Percentiles rank a stretch among this genome's conserved stretches.
Evolutionary conservation across 2,888 invertebrate genomes (phyloP).

Genomic region (Perdita meconis): DNA sequence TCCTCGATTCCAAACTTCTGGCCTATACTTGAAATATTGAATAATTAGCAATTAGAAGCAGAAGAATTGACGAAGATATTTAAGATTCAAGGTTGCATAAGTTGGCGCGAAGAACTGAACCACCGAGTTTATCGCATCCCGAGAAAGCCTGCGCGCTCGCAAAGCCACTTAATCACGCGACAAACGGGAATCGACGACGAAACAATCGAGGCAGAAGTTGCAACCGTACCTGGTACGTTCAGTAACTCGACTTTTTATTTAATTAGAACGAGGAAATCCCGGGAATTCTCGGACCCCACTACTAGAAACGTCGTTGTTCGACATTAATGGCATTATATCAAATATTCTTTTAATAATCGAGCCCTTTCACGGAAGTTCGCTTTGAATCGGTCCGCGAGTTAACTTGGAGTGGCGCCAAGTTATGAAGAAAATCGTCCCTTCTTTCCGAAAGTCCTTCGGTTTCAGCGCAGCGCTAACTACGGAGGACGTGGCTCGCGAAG

Average conservation of each 20-base stretch:
- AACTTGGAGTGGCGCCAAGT: neutral
- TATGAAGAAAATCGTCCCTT: neutral
- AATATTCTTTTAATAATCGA: neutral
- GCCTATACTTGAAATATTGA: too few relatives aligned
- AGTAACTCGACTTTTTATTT: conserved; percentile 4
- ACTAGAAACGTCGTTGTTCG: neutral
- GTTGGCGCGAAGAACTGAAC: too few relatives aligned
- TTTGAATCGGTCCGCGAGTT: neutral
- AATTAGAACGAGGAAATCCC: conserved; percentile 26
- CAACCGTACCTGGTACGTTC: conserved; percentile 4
- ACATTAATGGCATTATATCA: neutral
- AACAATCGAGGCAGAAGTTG: conserved; percentile 34
- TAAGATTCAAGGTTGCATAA: too few relatives aligned
- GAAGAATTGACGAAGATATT: too few relatives aligned
- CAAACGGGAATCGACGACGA: neutral
- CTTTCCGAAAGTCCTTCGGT: neutral
- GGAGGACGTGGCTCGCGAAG: neutral
- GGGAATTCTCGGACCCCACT: neutral
- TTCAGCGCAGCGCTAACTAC: neutral
- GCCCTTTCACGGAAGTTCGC: neutral
- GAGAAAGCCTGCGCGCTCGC: neutral
- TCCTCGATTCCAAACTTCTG: too few relatives aligned
- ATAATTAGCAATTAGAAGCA: too few relatives aligned
- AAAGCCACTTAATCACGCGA: conserved; percentile 17
- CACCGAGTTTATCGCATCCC: too few relatives aligned